phyloP scores from a whole-genome alignment of 2,113 vertebrate genomes.

The Ursus arctos region DNA sequence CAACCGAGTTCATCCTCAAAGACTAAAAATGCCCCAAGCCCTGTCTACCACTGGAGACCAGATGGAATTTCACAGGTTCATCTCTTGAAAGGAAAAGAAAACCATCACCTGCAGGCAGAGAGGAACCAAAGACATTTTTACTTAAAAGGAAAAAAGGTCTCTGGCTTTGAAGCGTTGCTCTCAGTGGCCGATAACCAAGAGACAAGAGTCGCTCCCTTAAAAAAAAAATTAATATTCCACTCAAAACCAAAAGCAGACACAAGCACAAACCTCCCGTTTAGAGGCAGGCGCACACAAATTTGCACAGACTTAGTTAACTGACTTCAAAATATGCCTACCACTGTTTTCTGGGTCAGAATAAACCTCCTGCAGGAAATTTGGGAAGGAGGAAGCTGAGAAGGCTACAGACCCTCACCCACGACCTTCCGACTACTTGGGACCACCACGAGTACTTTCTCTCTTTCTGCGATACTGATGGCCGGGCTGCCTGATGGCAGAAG shows the following conservation, averaged over 20 bases:
- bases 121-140: background rate
- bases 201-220: background rate
- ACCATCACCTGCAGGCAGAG: background rate
- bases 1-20: background rate
- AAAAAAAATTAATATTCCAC: background rate
- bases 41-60: background rate
- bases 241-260: background rate
- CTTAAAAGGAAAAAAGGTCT: background rate
- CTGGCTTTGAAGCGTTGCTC: background rate
- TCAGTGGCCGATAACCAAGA: constrained; percentile 2
- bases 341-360: constrained; percentile 67
- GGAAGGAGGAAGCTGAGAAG: constrained; percentile 29
- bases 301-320: constrained; percentile 73
- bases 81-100: constrained; percentile 20
- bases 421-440: background rate
- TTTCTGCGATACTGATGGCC: background rate
- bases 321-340: constrained; percentile 65
- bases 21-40: background rate
- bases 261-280: constrained; percentile 32
- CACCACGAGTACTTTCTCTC: background rate
- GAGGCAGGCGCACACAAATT: constrained; percentile 78
- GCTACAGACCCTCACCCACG: constrained; percentile 48
- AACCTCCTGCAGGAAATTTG: constrained; percentile 34
- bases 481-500: background rate
- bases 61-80: constrained; percentile 17